Evolutionary conservation across 2,888 invertebrate genomes (phyloP).

Genomic region (Thecophora atra): DNA sequence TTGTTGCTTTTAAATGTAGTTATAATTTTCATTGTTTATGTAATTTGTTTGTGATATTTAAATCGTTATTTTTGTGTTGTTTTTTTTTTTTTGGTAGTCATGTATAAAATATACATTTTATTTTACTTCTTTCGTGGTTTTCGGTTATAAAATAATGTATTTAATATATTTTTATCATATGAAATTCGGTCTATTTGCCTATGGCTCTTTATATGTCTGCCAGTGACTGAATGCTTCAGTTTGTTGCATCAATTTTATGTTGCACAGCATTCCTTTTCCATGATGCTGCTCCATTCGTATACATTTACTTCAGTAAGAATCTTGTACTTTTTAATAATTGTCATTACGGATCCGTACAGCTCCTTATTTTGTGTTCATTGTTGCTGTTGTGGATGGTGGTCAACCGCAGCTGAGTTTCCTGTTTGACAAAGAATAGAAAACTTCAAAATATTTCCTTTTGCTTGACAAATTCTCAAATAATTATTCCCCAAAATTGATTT

Average conservation of each 20-base stretch:
- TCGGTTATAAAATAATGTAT: too few relatives aligned
- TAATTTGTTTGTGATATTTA: too few relatives aligned
- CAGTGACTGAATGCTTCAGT: conserved; percentile 22
- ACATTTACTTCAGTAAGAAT: conserved; percentile 29
- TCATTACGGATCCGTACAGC: conserved; percentile 41
- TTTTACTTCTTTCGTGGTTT: too few relatives aligned
- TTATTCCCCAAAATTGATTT: background rate
- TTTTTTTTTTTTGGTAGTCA: too few relatives aligned
- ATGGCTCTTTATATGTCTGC: conserved; percentile 23
- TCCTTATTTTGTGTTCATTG: conserved; percentile 43
- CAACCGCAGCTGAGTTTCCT: conserved; percentile 49
- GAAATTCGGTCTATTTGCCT: conserved; percentile 10
- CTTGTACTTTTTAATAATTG: conserved; percentile 42
- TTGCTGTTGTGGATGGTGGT: conserved; percentile 43
- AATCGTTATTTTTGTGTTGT: too few relatives aligned
- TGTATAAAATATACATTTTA: too few relatives aligned
- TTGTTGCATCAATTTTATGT: conserved; percentile 30
- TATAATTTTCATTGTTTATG: too few relatives aligned
- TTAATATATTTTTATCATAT: conserved; percentile 21
- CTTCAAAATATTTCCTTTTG: conserved; percentile 56
- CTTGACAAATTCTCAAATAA: background rate
- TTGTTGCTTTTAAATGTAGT: too few relatives aligned
- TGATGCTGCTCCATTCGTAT: background rate
- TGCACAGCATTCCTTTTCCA: conserved; percentile 7
- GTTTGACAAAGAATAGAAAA: conserved; percentile 55